Conservation (phyloP, 2,888 invertebrate genomes). For the Lamproptera curius region DNA sequence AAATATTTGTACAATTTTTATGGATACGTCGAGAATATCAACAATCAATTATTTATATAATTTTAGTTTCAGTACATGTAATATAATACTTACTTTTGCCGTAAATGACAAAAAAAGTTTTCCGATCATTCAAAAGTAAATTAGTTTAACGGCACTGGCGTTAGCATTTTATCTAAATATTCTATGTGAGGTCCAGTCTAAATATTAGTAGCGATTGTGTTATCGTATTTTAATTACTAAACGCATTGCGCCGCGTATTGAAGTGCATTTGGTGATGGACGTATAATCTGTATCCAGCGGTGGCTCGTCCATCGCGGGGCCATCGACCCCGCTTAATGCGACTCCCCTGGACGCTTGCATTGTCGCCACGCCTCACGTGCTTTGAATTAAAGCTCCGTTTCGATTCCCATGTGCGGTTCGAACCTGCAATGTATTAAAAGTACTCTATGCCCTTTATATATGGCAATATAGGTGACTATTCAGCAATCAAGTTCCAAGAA, state of each 20-base stretch:
- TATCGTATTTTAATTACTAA: slow-evolving; percentile 13
- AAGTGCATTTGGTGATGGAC: slow-evolving; percentile 36
- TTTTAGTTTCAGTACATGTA: too few relatives aligned
- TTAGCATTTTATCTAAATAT: too few relatives aligned
- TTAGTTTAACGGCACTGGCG: too few relatives aligned
- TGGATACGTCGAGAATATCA: too few relatives aligned
- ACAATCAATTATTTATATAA: too few relatives aligned
- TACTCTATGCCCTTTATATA: too few relatives aligned
- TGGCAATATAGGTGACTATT: too few relatives aligned
- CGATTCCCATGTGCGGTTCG: slow-evolving; percentile 14
- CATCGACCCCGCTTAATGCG: slow-evolving; percentile 56
- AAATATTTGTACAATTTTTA: too few relatives aligned
- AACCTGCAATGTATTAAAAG: background rate
- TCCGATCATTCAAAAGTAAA: too few relatives aligned
- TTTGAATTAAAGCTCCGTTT: slow-evolving; percentile 35
- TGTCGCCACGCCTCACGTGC: slow-evolving; percentile 50
- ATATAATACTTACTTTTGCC: too few relatives aligned
- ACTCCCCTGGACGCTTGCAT: slow-evolving; percentile 52
- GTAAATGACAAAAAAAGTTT: too few relatives aligned
- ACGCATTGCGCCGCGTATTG: slow-evolving; percentile 18
- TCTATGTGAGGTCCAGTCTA: background rate
- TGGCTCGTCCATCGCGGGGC: slow-evolving; percentile 51
- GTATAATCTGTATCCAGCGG: slow-evolving; percentile 58
- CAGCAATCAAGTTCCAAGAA: too few relatives aligned
- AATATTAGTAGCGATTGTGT: background rate